Evolutionary conservation across 2,888 invertebrate species (phyloP).

Genomic region (Tenthredo notha): DNA sequence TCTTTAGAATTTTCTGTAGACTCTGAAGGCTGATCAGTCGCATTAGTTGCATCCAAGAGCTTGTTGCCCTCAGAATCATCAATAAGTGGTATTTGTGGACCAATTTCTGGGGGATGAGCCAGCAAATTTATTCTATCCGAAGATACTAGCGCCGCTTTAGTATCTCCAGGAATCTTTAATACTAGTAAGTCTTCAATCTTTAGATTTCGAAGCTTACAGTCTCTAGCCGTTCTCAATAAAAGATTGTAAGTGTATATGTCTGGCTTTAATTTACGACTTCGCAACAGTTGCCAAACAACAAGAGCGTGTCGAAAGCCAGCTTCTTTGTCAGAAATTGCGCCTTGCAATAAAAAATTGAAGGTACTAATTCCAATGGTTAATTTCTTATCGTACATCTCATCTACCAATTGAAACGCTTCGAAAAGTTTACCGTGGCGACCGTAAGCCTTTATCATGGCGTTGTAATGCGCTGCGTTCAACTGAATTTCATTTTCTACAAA

Average conservation of each 20-base stretch:
- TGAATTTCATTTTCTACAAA: constrained; percentile 86
- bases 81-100: constrained; percentile 46
- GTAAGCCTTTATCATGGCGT: constrained; percentile 95
- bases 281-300: constrained; percentile 92
- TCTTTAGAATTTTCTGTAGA: neutral
- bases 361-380: constrained; percentile 84
- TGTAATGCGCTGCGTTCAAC: constrained; percentile 89
- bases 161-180: neutral
- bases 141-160: constrained; percentile 60
- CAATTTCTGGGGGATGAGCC: constrained; percentile 75
- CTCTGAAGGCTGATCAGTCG: neutral
- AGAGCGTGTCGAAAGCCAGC: constrained; percentile 91
- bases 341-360: constrained; percentile 90
- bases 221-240: constrained; percentile 88
- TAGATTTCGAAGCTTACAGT: constrained; percentile 88
- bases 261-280: constrained; percentile 83
- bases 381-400: constrained; percentile 88
- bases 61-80: neutral
- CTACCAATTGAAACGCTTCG: constrained; percentile 89
- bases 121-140: constrained; percentile 84
- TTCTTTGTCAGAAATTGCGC: constrained; percentile 89
- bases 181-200: constrained; percentile 64
- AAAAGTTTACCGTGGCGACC: constrained; percentile 89
- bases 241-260: constrained; percentile 89
- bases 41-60: neutral